Conservation (phyloP, 1,140 invertebrate species). For the Hycleus phaleratus region DNA sequence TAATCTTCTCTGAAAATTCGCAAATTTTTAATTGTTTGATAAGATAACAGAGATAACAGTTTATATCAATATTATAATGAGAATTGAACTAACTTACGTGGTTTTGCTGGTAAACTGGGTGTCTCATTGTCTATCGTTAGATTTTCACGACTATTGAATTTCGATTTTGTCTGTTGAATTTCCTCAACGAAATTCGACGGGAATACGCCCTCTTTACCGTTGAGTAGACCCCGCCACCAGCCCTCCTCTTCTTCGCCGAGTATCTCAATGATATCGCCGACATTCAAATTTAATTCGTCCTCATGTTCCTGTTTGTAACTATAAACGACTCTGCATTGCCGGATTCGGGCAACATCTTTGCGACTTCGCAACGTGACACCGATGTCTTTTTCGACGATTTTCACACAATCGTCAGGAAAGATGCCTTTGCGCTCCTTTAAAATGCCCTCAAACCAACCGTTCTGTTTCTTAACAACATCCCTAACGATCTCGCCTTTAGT, state of each 20-base stretch:
- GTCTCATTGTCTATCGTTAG: constrained; percentile 22
- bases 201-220: constrained; percentile 75
- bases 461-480: constrained; percentile 72
- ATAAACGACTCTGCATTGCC: constrained; percentile 76
- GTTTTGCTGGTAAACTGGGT: constrained; percentile 54
- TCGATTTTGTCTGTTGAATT: constrained; percentile 41
- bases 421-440: constrained; percentile 79
- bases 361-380: constrained; percentile 24
- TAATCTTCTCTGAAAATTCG: constrained; percentile 33
- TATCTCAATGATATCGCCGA: constrained; percentile 82
- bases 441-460: constrained; percentile 97
- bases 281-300: constrained; percentile 79
- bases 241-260: constrained; percentile 84
- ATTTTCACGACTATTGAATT: constrained; percentile 24
- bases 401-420: constrained; percentile 97
- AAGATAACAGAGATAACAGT: neutral
- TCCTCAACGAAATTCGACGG: constrained; percentile 89
- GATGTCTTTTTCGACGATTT: constrained; percentile 46
- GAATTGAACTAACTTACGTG: constrained; percentile 39
- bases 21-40: neutral
- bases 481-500: constrained; percentile 84
- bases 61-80: neutral
- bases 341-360: constrained; percentile 39
- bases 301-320: constrained; percentile 86
- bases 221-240: constrained; percentile 78